These are phyloP conservation scores for Epirrita christyi DNA, from an alignment of 2,888 invertebrate species.

Conservation along the genomic window DNA sequence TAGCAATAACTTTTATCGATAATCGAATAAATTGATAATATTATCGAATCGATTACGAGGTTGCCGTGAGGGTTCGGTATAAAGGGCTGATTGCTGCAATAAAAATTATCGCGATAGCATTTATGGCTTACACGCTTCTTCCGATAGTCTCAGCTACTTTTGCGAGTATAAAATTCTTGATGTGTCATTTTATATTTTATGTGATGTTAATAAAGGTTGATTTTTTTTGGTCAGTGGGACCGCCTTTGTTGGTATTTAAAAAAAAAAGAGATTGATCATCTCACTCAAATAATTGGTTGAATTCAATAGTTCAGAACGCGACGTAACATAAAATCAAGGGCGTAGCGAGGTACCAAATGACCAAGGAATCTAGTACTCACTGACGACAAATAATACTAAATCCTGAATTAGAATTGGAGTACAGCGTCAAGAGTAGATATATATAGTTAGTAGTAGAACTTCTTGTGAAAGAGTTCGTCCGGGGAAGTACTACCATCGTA, in stretches of 20 bases:
- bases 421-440: too few species aligned
- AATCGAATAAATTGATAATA: slow-evolving; percentile 18
- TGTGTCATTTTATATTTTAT: slow-evolving; percentile 17
- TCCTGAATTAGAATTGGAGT: too few species aligned
- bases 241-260: background rate
- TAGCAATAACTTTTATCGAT: slow-evolving; percentile 26
- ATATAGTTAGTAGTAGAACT: too few species aligned
- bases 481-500: too few species aligned
- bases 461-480: too few species aligned
- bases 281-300: background rate
- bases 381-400: too few species aligned
- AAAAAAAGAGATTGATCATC: slow-evolving; percentile 2
- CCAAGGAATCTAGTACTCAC: too few species aligned
- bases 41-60: slow-evolving; percentile 44
- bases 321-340: too few species aligned
- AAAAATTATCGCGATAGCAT: slow-evolving; percentile 45
- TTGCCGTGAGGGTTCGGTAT: slow-evolving; percentile 42
- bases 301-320: background rate
- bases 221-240: background rate
- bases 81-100: slow-evolving; percentile 48
- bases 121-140: slow-evolving; percentile 42
- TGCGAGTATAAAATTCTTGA: background rate
- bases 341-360: too few species aligned
- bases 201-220: background rate
- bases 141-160: slow-evolving; percentile 26